A percentile compares a stretch with the other conserved stretches of the same genome.
phyloP scores from a whole-genome alignment of 1,140 invertebrate species.

The Camponotus floridanus region DNA sequence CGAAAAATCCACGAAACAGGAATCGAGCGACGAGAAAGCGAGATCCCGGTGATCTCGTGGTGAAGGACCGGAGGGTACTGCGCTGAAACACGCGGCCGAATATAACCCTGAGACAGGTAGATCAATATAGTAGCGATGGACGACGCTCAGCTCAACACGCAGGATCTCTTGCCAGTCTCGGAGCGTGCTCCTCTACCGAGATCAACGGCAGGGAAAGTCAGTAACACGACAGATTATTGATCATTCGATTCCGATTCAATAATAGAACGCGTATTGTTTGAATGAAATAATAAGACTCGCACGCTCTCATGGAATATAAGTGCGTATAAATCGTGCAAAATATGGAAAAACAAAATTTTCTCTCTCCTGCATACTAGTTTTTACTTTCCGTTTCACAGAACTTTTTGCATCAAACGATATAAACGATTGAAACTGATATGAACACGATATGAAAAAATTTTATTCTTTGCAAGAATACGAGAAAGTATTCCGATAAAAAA shows the following conservation, averaged over 20 bases:
- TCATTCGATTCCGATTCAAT: neutral
- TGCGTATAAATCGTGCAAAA: neutral
- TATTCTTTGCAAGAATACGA: neutral
- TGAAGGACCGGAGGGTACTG: constrained; percentile 78
- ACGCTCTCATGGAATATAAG: neutral
- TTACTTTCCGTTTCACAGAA: neutral
- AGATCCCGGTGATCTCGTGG: constrained; percentile 65
- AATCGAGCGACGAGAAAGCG: constrained; percentile 23
- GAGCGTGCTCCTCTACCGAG: constrained; percentile 52
- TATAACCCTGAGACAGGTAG: constrained; percentile 78
- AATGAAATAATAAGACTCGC: neutral
- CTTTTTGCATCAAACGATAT: neutral
- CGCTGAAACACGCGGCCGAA: constrained; percentile 74
- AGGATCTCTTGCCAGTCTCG: constrained; percentile 69
- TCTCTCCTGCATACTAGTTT: neutral
- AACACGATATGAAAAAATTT: neutral
- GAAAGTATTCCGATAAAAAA: neutral
- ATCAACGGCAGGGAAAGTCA: constrained; percentile 35
- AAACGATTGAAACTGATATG: no score
- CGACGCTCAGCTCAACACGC: constrained; percentile 71
- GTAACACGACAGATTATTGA: constrained; percentile 20
- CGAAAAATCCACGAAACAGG: constrained; percentile 38
- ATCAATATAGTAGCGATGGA: constrained; percentile 80
- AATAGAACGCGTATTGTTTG: neutral
- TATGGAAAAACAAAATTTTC: neutral